A percentile compares a stretch with the other conserved stretches of the same genome.
Evolutionary conservation across 2,113 vertebrate genomes (phyloP).

Genomic region (Phaetusa simplex): DNA sequence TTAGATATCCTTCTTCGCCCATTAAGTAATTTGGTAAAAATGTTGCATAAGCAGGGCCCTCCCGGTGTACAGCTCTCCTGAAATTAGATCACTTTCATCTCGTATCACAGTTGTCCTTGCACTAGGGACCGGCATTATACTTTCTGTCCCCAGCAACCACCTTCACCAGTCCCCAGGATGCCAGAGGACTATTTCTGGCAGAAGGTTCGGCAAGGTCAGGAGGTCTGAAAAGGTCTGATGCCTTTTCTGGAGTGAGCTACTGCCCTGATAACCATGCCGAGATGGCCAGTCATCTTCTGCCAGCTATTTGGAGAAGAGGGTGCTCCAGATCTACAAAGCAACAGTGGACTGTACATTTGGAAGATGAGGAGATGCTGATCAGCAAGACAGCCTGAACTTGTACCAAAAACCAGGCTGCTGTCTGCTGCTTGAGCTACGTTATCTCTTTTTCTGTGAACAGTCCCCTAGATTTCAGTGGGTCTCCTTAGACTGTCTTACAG

Average conservation of each 20-base stretch:
- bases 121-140: background rate
- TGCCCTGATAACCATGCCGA: fast-evolving
- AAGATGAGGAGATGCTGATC: background rate
- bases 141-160: background rate
- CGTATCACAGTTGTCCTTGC: background rate
- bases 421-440: background rate
- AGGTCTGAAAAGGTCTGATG: background rate
- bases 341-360: background rate
- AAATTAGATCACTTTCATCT: background rate
- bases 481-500: background rate
- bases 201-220: background rate
- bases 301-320: background rate
- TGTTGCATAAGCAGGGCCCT: background rate
- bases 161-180: background rate
- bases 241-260: background rate
- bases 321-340: background rate
- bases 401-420: background rate
- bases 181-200: background rate
- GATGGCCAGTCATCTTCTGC: background rate
- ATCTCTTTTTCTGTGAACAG: background rate
- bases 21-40: background rate
- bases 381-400: background rate
- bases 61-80: background rate
- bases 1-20: background rate
- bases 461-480: background rate